Percentiles rank a stretch among this genome's conserved stretches.
phyloP scores from a whole-genome alignment of 1,140 invertebrate species.

The Zeugodacus cucurbitae region DNA sequence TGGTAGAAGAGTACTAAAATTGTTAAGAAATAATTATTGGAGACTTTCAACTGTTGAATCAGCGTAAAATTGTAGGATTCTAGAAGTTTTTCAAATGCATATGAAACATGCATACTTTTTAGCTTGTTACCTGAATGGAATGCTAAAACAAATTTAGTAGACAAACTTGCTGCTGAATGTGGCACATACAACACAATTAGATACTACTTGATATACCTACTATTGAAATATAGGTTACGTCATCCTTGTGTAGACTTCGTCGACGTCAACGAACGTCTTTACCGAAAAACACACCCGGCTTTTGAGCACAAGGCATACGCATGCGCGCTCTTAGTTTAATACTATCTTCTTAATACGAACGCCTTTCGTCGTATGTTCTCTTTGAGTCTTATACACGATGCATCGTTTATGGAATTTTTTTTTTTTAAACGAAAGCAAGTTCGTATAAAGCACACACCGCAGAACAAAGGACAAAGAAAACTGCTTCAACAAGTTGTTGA shows the following conservation, averaged over 20 bases:
- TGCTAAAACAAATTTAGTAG: no score
- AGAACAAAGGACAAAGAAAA: not conserved
- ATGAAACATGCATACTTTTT: not conserved
- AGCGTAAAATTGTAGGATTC: not conserved
- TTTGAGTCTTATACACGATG: not conserved
- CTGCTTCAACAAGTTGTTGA: slow-evolving; percentile 25
- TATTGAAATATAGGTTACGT: not conserved
- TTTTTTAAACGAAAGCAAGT: not conserved
- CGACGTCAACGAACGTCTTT: not conserved
- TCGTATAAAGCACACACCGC: not conserved
- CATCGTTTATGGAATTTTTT: not conserved
- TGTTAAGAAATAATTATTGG: not conserved
- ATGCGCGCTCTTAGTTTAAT: not conserved
- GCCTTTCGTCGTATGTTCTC: no score
- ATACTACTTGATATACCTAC: not conserved
- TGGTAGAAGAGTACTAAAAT: no score
- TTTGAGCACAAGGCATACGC: not conserved
- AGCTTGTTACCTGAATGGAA: no score
- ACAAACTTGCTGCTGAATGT: no score
- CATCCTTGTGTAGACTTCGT: not conserved
- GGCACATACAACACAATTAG: no score
- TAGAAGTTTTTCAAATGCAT: not conserved
- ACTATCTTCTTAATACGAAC: not conserved
- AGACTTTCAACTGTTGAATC: slow-evolving; percentile 10
- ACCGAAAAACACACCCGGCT: not conserved